phyloP scores from a whole-genome alignment of 2,888 invertebrate genomes.

The Hirtodrosophila trivittata region DNA sequence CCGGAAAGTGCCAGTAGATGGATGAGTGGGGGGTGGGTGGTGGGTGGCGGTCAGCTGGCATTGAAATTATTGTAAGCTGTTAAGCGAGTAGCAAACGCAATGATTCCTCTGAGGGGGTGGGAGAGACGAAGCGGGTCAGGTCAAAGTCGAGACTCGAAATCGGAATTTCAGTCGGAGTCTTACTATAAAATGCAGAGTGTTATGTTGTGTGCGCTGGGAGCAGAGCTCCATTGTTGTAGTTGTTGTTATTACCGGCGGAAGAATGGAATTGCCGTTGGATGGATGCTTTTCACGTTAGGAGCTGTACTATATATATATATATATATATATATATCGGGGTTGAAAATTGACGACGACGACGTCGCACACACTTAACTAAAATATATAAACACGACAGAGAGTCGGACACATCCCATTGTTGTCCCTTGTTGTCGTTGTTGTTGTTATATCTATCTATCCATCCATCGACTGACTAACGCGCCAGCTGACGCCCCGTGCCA shows the following conservation, averaged over 20 bases:
- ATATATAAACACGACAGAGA: conserved; percentile 18
- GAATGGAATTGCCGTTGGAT: conserved; percentile 65
- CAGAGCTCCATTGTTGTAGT: conserved; percentile 48
- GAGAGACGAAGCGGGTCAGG: conserved; percentile 1
- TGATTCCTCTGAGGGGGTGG: neutral
- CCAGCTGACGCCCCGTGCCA: conserved; percentile 58
- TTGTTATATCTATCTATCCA: conserved; percentile 33
- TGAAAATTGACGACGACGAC: conserved; percentile 33
- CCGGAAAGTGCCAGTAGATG: conserved; percentile 7
- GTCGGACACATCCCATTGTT: too few species aligned
- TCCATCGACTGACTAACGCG: conserved; percentile 67
- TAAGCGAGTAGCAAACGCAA: conserved; percentile 42
- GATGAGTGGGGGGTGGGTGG: neutral
- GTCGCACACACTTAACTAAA: conserved; percentile 43
- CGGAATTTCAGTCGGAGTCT: conserved; percentile 10
- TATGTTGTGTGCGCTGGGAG: conserved; percentile 15
- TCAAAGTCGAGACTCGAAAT: conserved; percentile 22
- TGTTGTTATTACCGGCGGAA: conserved; percentile 69
- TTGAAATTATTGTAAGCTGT: conserved; percentile 67
- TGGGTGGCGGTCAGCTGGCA: conserved; percentile 32
- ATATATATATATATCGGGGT: too few species aligned
- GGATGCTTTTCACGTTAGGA: conserved; percentile 49
- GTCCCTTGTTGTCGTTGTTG: too few species aligned
- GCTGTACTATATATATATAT: conserved; percentile 14
- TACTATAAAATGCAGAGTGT: conserved; percentile 54